phyloP scores from a whole-genome alignment of 2,888 invertebrate genomes.

The Acanthoscelides obtectus region DNA sequence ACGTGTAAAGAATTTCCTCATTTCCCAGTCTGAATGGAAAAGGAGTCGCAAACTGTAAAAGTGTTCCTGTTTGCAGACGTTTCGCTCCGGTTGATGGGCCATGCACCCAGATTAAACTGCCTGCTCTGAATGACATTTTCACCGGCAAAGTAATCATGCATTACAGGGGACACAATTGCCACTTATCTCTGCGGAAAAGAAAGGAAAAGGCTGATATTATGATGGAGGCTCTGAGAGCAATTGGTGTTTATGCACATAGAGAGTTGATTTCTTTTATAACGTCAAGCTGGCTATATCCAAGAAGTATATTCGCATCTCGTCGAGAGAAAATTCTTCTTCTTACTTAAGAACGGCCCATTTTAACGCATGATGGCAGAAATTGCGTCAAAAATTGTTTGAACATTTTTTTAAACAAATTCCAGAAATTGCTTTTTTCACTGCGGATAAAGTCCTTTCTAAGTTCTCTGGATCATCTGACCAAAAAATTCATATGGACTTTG shows the following conservation, averaged over 20 bases:
- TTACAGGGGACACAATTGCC: not conserved
- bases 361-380: too few relatives aligned
- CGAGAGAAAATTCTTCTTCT: too few relatives aligned
- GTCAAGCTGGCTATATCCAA: too few relatives aligned
- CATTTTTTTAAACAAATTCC: too few relatives aligned
- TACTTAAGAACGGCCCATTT: too few relatives aligned
- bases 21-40: conserved; percentile 9
- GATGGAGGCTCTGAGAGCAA: not conserved
- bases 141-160: not conserved
- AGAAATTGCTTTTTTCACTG: too few relatives aligned
- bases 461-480: too few relatives aligned
- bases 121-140: not conserved
- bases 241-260: not conserved
- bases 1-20: conserved; percentile 12
- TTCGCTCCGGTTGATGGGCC: not conserved
- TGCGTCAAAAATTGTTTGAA: too few relatives aligned
- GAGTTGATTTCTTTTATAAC: too few relatives aligned
- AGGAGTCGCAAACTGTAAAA: conserved; percentile 10
- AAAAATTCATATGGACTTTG: too few relatives aligned
- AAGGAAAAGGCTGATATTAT: not conserved
- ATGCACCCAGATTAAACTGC: not conserved
- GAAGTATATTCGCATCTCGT: too few relatives aligned
- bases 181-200: not conserved
- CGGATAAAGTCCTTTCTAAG: too few relatives aligned
- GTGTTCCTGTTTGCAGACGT: conserved; percentile 11